Percentiles rank a stretch among this genome's conserved stretches.
These are phyloP conservation scores for Trematocara stigmaticum DNA, from an alignment of 2,113 vertebrate genomes.

Conservation along the genomic window DNA sequence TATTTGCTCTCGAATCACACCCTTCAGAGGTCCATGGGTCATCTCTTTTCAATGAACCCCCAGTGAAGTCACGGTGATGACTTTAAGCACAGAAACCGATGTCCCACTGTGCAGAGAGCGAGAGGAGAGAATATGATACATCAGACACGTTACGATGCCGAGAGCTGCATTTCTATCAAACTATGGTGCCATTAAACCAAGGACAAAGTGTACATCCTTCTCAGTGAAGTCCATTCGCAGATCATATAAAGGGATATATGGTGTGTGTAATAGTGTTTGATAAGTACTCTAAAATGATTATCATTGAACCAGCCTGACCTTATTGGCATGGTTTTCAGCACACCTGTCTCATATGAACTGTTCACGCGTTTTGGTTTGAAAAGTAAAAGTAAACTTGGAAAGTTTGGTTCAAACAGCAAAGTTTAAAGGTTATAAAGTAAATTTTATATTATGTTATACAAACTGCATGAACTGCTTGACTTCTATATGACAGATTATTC, in stretches of 20 bases:
- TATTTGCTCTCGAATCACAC: constrained; percentile 7
- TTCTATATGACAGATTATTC: neutral
- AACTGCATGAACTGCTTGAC: neutral
- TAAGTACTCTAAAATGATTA: constrained; percentile 33
- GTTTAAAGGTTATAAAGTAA: neutral
- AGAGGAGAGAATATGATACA: constrained; percentile 12
- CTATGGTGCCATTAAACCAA: constrained; percentile 48
- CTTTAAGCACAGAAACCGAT: constrained; percentile 6
- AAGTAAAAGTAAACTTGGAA: neutral
- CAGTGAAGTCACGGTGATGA: constrained; percentile 5
- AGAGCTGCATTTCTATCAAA: constrained; percentile 39
- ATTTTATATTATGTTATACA: neutral
- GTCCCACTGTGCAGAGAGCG: neutral
- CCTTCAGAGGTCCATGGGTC: constrained; percentile 19
- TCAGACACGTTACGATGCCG: constrained; percentile 18
- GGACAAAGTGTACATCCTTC: constrained; percentile 45
- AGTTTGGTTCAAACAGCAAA: neutral
- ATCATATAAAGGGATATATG: constrained; percentile 55
- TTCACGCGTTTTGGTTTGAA: neutral
- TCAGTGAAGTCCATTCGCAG: constrained; percentile 35
- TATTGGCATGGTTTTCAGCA: neutral
- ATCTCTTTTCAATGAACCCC: neutral
- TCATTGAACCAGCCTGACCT: constrained; percentile 10
- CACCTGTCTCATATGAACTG: neutral
- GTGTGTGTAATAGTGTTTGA: constrained; percentile 38